phyloP scores from a whole-genome alignment of 2,888 invertebrate genomes.

The Andricus curvator region DNA sequence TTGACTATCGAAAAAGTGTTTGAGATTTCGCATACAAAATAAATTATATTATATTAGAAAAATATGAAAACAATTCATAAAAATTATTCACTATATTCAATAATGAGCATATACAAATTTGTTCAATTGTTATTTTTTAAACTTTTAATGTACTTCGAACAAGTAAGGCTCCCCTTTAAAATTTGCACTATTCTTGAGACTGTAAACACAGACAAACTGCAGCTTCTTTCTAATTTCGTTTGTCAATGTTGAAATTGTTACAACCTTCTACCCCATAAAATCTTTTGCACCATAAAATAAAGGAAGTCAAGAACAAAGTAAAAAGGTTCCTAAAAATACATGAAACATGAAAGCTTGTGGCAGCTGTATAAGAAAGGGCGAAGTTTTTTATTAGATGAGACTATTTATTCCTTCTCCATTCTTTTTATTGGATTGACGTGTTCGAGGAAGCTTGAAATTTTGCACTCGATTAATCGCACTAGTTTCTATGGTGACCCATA shows the following conservation, averaged over 20 bases:
- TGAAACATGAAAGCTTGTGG: background rate
- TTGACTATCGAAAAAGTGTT: too few species aligned
- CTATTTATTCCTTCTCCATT: conserved; percentile 1
- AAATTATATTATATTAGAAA: too few species aligned
- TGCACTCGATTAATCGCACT: conserved; percentile 16
- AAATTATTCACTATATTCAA: too few species aligned
- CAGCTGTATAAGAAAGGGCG: background rate
- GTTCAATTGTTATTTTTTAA: too few species aligned
- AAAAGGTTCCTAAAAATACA: background rate
- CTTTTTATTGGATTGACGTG: conserved; percentile 20
- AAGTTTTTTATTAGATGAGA: background rate
- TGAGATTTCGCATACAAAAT: too few species aligned
- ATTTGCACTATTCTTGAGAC: background rate
- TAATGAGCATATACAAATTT: too few species aligned
- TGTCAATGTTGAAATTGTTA: background rate
- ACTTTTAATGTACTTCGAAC: too few species aligned
- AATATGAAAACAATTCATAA: too few species aligned
- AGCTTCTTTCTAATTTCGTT: background rate
- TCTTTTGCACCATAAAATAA: background rate
- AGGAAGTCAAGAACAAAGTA: background rate
- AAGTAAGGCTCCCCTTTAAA: too few species aligned
- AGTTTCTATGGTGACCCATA: conserved; percentile 22
- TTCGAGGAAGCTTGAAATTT: conserved; percentile 28
- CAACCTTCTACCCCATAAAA: background rate
- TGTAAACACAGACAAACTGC: background rate